These are phyloP conservation scores for Dolomedes plantarius DNA, from an alignment of 2,888 invertebrate genomes.

Conservation along the genomic window DNA sequence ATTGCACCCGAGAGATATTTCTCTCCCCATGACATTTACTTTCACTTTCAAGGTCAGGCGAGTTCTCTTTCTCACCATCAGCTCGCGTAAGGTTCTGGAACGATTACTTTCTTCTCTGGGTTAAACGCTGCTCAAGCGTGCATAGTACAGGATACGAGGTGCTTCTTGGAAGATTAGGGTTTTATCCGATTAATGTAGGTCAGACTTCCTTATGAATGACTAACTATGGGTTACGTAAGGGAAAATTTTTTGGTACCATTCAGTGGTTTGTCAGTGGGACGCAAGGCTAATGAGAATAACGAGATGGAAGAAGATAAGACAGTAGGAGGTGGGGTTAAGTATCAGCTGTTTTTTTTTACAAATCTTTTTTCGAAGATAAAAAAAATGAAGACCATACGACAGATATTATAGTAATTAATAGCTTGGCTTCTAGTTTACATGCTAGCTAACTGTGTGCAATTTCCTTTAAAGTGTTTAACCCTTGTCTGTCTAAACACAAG, in stretches of 20 bases:
- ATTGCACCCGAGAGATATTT: conserved; percentile 34
- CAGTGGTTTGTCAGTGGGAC: too few relatives aligned
- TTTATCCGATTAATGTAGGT: background rate
- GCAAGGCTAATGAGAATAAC: too few relatives aligned
- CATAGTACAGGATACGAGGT: background rate
- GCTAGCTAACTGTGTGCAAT: too few relatives aligned
- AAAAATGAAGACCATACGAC: too few relatives aligned
- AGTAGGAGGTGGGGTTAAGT: too few relatives aligned
- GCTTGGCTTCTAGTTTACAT: too few relatives aligned
- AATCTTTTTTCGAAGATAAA: too few relatives aligned
- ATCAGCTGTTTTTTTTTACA: too few relatives aligned
- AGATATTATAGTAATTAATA: too few relatives aligned
- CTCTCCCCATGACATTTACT: conserved; percentile 51
- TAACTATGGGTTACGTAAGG: background rate
- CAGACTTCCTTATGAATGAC: background rate
- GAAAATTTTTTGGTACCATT: background rate
- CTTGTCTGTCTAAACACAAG: too few relatives aligned
- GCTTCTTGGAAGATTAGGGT: background rate
- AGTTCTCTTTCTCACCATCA: conserved; percentile 26
- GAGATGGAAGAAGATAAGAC: too few relatives aligned
- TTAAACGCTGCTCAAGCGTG: background rate
- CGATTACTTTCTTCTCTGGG: conserved; percentile 26
- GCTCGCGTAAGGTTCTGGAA: conserved; percentile 55
- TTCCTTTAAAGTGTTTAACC: too few relatives aligned
- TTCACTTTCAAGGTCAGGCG: conserved; percentile 60